phyloP scores from a whole-genome alignment of 1,140 invertebrate genomes.

The Drosophila chauvacae region DNA sequence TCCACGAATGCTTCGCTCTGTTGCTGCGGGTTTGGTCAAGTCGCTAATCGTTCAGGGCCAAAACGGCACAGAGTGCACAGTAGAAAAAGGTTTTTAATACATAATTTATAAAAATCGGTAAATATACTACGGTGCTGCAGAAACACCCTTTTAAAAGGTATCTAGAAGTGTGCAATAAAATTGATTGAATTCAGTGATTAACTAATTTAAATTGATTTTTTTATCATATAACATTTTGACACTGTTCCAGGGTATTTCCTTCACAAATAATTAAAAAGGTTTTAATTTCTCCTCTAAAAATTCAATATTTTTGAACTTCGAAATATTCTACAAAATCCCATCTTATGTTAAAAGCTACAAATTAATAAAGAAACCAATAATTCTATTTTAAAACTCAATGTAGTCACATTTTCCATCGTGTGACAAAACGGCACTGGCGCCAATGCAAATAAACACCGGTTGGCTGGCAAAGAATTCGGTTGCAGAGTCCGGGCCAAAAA shows the following conservation, averaged over 20 bases:
- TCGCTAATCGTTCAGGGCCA: slow-evolving; percentile 55
- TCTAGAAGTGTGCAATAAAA: not conserved
- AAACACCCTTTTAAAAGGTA: not conserved
- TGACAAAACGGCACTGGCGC: slow-evolving; percentile 46
- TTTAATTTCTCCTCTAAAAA: not conserved
- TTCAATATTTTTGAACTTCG: not conserved
- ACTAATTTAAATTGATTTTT: not conserved
- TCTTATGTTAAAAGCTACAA: not conserved
- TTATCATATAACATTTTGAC: no score
- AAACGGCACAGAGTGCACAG: slow-evolving; percentile 13
- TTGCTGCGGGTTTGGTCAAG: slow-evolving; percentile 38
- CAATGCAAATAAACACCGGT: slow-evolving; percentile 64
- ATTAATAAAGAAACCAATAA: not conserved
- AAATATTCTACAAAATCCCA: not conserved
- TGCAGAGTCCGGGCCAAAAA: slow-evolving; percentile 26
- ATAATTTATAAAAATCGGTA: no score
- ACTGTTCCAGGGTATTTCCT: no score
- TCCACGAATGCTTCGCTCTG: slow-evolving; percentile 18
- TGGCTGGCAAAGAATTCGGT: slow-evolving; percentile 39
- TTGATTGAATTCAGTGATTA: not conserved
- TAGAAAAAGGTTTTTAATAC: not conserved
- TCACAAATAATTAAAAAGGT: not conserved
- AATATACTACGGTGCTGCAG: not conserved
- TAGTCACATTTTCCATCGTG: slow-evolving; percentile 1
- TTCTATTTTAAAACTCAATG: not conserved